phyloP scores from a whole-genome alignment of 2,888 invertebrate species.

The Eudasyphora cyanicolor region DNA sequence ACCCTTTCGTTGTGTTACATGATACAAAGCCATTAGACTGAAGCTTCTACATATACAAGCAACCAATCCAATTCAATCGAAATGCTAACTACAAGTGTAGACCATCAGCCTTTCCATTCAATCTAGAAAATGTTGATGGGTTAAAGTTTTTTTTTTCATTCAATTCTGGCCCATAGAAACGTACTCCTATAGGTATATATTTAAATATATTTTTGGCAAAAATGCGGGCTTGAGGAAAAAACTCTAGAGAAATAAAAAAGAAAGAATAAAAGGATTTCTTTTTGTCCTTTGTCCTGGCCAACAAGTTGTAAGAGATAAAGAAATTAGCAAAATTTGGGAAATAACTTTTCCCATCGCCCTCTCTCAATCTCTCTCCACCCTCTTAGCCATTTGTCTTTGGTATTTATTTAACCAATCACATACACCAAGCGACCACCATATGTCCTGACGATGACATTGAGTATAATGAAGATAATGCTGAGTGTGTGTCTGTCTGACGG shows the following conservation, averaged over 20 bases:
- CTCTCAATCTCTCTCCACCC: too few species aligned
- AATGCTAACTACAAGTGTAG: background rate
- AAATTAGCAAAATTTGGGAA: constrained; percentile 60
- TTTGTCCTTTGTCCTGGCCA: constrained; percentile 24
- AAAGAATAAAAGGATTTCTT: constrained; percentile 45
- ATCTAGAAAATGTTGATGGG: background rate
- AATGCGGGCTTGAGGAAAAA: constrained; percentile 35
- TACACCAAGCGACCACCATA: background rate
- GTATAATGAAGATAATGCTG: too few species aligned
- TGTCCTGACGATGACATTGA: background rate
- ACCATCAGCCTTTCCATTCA: background rate
- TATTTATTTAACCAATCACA: constrained; percentile 25
- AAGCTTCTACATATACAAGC: too few species aligned
- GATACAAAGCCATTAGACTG: too few species aligned
- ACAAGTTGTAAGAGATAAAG: constrained; percentile 47
- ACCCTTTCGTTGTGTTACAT: background rate
- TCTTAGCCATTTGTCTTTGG: background rate
- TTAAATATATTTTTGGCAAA: constrained; percentile 49
- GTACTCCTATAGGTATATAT: constrained; percentile 12
- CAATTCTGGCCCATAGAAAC: too few species aligned
- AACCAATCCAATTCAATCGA: background rate
- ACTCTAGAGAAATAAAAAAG: background rate
- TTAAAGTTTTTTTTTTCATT: constrained; percentile 23
- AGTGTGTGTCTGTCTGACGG: too few species aligned
- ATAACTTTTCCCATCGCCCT: background rate